Percentiles rank a stretch among this genome's conserved stretches.
Evolutionary conservation across 1,140 invertebrate genomes (phyloP).

Genomic region (Chlorops oryzae): DNA sequence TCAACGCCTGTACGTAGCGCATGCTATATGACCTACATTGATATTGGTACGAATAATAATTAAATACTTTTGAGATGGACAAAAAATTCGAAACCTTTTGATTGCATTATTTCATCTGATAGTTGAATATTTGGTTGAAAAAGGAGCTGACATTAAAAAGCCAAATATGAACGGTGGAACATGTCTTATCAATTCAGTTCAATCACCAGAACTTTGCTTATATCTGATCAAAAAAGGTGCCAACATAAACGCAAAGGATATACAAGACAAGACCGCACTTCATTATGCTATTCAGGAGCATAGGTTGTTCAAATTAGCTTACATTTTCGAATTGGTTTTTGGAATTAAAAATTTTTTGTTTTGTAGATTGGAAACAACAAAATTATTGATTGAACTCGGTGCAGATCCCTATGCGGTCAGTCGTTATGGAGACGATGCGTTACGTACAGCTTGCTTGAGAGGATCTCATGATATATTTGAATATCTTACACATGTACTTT

Average conservation of each 20-base stretch:
- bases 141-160: constrained; percentile 78
- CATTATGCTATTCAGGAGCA: constrained; percentile 92
- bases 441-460: constrained; percentile 84
- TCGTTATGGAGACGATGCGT: constrained; percentile 80
- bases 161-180: constrained; percentile 90
- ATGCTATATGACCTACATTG: constrained; percentile 89
- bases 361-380: constrained; percentile 70
- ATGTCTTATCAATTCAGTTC: constrained; percentile 89
- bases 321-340: neutral
- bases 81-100: no score
- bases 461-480: constrained; percentile 77
- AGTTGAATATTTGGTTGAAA: constrained; percentile 69
- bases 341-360: constrained; percentile 17
- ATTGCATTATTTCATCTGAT: no score
- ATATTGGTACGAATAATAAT: constrained; percentile 58
- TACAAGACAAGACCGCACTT: constrained; percentile 84
- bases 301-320: constrained; percentile 37
- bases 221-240: constrained; percentile 73
- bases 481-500: constrained; percentile 60
- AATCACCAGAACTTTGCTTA: constrained; percentile 73
- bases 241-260: constrained; percentile 79
- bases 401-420: constrained; percentile 73
- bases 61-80: no score
- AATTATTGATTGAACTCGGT: constrained; percentile 70
- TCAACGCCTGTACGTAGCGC: constrained; percentile 80